Evolutionary conservation across 1,140 invertebrate species (phyloP), one percentile per base, ranked within the genome.

Genomic region (Halyomorpha halys): DNA sequence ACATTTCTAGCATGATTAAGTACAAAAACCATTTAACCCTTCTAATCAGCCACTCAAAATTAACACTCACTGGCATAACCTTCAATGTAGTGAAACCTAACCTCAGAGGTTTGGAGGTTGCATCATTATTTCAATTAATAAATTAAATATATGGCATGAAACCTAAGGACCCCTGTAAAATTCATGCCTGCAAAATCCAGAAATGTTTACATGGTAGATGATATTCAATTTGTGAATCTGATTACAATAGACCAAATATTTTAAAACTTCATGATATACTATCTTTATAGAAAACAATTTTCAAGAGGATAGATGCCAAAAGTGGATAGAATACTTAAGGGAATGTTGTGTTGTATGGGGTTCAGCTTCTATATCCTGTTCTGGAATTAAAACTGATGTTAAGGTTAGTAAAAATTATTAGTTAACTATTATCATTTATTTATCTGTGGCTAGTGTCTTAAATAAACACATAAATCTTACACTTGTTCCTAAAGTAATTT

Each of bases 171-270:
- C 86, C 86, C 13, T 90, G 87, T 72, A 89, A 90, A 76, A 73
- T 72, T 71, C 80, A 80, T 69, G 86, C 87, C 54, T 90, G 87
- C 74, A 81, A 80, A 69, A 83, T 90, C 69, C 87, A 90, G 77
- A 81, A 78, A 70, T 90, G 87, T 73, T 80, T 90, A 66, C 77
- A 79, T 76, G 82, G 87, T 89, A 76, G 79, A 74, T 78, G 70
- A 68, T 65, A 27, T 25, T 18, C n/a, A 59, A 21, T 47, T 51
- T 44, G 6, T 51, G 30, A 49, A 45, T 62, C 18, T 16, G 1
- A n/a, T 25, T 56, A 21, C 23, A 23, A 27, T 23, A 49, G 9
- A n/a, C n/a, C n/a, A n/a, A n/a, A n/a, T 6, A 56, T 23, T 56
- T 56, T 27, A 3, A 56, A 21, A 25, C 5, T 56, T 23, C 9